These are phyloP conservation scores for Lithosia quadra DNA, from an alignment of 2,888 invertebrate genomes.

Conservation along the genomic window DNA sequence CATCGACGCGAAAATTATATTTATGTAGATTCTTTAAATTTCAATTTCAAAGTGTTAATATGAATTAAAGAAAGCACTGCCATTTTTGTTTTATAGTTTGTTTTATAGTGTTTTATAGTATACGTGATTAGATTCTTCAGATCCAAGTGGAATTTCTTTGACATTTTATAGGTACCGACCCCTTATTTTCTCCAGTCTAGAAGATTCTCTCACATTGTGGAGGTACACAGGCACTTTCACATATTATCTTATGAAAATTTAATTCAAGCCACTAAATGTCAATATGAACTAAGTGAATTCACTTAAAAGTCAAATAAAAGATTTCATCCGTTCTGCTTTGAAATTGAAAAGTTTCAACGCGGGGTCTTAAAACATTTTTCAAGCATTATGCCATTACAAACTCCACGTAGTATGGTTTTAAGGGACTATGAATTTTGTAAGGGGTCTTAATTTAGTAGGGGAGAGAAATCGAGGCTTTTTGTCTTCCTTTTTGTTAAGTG, in stretches of 20 bases:
- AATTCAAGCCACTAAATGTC: conserved; percentile 6
- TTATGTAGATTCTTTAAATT: no score
- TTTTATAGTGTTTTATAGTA: no score
- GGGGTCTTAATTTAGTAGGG: background rate
- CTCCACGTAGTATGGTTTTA: conserved; percentile 27
- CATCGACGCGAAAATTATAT: no score
- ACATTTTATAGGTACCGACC: no score
- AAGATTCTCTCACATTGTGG: background rate
- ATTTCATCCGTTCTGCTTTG: conserved; percentile 23
- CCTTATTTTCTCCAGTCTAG: background rate
- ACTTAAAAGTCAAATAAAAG: conserved; percentile 34
- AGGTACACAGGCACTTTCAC: background rate
- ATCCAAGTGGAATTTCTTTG: background rate
- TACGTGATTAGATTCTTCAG: background rate
- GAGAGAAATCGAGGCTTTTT: background rate
- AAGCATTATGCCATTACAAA: conserved; percentile 34
- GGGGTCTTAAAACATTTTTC: conserved; percentile 23
- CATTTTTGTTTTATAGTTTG: no score
- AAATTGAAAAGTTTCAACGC: conserved; percentile 30
- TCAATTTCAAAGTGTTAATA: no score
- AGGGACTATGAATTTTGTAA: conserved; percentile 15
- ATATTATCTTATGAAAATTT: background rate
- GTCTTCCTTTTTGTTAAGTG: background rate
- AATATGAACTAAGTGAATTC: conserved; percentile 29
- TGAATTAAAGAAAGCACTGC: no score